These are phyloP conservation scores for Odontomachus brunneus DNA, from an alignment of 1,140 invertebrate genomes.

Conservation along the genomic window DNA sequence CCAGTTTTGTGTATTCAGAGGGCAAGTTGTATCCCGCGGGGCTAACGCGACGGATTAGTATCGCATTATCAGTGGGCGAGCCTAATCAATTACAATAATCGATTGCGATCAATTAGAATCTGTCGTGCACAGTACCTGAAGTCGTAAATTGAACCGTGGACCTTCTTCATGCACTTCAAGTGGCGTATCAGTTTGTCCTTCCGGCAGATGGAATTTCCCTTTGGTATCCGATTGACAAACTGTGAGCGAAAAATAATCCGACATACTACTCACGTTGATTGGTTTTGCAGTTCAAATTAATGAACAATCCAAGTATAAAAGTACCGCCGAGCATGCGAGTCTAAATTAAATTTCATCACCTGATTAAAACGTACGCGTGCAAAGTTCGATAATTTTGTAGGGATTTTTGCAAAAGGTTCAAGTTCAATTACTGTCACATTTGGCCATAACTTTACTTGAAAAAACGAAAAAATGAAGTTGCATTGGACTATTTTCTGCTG, in stretches of 20 bases:
- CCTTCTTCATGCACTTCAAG: constrained; percentile 92
- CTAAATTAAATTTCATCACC: no score
- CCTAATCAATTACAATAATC: no score
- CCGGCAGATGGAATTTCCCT: constrained; percentile 92
- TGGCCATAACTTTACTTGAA: no score
- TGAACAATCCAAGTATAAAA: neutral
- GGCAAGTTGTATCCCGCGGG: constrained; percentile 93
- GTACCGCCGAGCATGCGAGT: no score
- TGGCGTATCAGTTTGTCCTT: constrained; percentile 93
- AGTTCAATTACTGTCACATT: no score
- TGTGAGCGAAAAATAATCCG: constrained; percentile 80
- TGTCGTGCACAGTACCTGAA: constrained; percentile 88
- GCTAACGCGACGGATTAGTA: constrained; percentile 82
- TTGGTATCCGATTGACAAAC: constrained; percentile 94
- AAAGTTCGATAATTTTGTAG: no score
- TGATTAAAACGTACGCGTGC: no score
- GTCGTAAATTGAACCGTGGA: constrained; percentile 93
- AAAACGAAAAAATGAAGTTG: no score
- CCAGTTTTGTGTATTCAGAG: constrained; percentile 93
- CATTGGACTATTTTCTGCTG: no score
- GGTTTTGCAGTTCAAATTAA: neutral
- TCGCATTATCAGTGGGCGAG: constrained; percentile 26
- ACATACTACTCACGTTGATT: constrained; percentile 55
- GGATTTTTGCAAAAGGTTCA: no score
- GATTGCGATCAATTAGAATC: constrained; percentile 20